Evolutionary conservation across 1,140 invertebrate genomes (phyloP).

Genomic region (Berghia stephanieae): DNA sequence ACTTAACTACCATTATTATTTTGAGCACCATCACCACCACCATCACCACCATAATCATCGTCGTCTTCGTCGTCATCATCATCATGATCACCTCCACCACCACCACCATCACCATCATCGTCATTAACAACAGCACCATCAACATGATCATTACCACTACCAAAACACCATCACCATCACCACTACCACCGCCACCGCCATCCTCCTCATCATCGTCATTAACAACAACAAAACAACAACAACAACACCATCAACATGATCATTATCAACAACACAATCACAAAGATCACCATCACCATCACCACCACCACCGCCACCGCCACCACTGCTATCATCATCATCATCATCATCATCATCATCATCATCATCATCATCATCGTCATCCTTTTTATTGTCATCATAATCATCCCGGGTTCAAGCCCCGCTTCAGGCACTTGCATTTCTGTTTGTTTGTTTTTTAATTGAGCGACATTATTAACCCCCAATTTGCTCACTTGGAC

Average conservation of each 20-base stretch:
- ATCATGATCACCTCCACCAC: background rate
- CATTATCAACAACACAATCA: background rate
- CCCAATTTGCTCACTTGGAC: too few relatives aligned
- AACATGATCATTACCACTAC: background rate
- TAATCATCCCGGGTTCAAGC: too few relatives aligned
- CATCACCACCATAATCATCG: background rate
- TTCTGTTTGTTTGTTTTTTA: too few relatives aligned
- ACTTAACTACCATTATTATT: background rate
- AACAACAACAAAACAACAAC: slow-evolving; percentile 3
- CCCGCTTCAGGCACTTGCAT: too few relatives aligned
- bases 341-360: too few relatives aligned
- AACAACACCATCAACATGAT: background rate
- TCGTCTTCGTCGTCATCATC: background rate
- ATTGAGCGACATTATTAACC: too few relatives aligned
- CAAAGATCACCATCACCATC: too few relatives aligned
- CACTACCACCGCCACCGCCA: background rate
- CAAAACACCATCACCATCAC: background rate
- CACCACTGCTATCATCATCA: too few relatives aligned
- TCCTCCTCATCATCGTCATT: background rate
- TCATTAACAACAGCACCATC: background rate
- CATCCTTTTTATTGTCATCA: too few relatives aligned
- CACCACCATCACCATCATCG: background rate
- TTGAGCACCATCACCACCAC: background rate
- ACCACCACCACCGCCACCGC: too few relatives aligned
- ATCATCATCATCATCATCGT: too few relatives aligned